Conservation (phyloP, 2,888 invertebrate genomes). For the Drosophila nr. perissopoda region DNA sequence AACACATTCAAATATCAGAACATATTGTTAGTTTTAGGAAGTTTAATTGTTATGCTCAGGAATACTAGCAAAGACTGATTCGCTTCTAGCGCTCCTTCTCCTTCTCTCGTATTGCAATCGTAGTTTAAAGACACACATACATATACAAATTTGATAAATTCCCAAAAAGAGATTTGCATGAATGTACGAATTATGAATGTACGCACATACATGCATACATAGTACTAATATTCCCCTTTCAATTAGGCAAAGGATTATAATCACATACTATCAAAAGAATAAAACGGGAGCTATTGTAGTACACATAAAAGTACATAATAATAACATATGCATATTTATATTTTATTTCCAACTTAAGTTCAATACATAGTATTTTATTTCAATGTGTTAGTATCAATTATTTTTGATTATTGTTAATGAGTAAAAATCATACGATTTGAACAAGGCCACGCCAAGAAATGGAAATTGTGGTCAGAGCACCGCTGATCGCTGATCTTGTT, state of each 20-base stretch:
- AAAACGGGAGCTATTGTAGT: conserved; percentile 32
- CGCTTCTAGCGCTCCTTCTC: conserved; percentile 2
- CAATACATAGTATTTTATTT: conserved; percentile 38
- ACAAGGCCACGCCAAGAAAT: conserved; percentile 37
- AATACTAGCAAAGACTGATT: conserved; percentile 2
- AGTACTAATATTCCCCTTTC: conserved; percentile 3
- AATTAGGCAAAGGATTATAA: conserved; percentile 4
- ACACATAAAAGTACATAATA: conserved; percentile 41
- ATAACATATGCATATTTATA: conserved; percentile 58
- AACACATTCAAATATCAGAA: background rate
- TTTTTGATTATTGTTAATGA: conserved; percentile 64
- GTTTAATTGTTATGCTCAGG: background rate
- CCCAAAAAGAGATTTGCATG: conserved; percentile 35
- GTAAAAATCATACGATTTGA: conserved; percentile 55
- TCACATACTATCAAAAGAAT: conserved; percentile 13
- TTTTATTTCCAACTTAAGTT: conserved; percentile 42
- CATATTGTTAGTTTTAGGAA: too few species aligned
- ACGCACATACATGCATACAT: conserved; percentile 7
- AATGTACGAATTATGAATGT: conserved; percentile 10
- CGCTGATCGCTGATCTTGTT: conserved; percentile 60
- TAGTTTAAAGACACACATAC: conserved; percentile 7
- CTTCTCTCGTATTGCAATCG: conserved; percentile 8
- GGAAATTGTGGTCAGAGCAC: conserved; percentile 49
- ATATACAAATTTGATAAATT: conserved; percentile 1
- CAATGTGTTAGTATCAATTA: conserved; percentile 51